Evolutionary conservation across 2,888 invertebrate species (phyloP).

Genomic region (Stratiomys singularior): DNA sequence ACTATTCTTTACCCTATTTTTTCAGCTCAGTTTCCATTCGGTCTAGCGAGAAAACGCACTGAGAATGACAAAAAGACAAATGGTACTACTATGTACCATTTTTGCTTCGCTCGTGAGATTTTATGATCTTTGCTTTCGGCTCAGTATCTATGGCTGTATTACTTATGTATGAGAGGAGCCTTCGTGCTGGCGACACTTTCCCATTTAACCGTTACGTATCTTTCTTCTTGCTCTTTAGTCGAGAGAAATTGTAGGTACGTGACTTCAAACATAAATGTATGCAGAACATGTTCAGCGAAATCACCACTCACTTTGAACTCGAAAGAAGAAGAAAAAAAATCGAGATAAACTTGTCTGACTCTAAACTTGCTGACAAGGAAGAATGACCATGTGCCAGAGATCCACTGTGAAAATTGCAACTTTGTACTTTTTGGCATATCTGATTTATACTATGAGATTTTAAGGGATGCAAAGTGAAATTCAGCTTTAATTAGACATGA

Average conservation of each 20-base stretch:
- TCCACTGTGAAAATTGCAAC: constrained; percentile 4
- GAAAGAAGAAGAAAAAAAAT: no score
- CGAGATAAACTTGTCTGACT: constrained; percentile 26
- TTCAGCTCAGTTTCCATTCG: not conserved
- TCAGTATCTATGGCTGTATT: not conserved
- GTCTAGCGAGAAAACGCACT: not conserved
- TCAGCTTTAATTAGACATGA: not conserved
- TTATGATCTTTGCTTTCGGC: constrained; percentile 18
- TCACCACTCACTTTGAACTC: constrained; percentile 42
- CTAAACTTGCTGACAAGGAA: constrained; percentile 37
- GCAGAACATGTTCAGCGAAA: constrained; percentile 42
- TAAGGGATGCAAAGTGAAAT: not conserved
- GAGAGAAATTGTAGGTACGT: constrained; percentile 32
- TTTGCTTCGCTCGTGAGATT: constrained; percentile 24
- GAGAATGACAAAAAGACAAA: constrained; percentile 36
- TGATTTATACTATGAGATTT: constrained; percentile 6
- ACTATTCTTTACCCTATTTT: constrained; percentile 1
- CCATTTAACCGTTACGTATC: not conserved
- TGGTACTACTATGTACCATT: not conserved
- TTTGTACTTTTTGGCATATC: constrained; percentile 12
- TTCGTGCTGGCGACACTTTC: not conserved
- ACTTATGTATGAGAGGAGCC: not conserved
- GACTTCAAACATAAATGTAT: constrained; percentile 35
- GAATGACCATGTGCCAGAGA: constrained; percentile 25
- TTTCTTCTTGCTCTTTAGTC: not conserved